These are phyloP conservation scores for Vespertilio murinus DNA, from an alignment of 2,797 vertebrate species.

Conservation along the genomic window DNA sequence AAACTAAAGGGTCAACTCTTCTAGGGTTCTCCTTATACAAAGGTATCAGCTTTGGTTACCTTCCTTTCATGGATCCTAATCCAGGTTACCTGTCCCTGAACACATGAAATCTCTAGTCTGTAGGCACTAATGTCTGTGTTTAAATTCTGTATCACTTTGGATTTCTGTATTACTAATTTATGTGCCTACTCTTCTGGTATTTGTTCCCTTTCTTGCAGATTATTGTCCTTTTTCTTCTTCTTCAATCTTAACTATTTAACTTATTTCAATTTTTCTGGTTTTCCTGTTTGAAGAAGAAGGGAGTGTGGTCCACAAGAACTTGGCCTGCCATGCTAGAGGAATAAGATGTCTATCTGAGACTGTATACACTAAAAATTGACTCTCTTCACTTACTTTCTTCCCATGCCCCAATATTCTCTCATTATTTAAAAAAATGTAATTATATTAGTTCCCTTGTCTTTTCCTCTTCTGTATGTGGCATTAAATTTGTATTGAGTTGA, in stretches of 20 bases:
- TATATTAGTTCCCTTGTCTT: not conserved
- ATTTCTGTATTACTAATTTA: not conserved
- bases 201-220: not conserved
- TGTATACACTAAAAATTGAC: not conserved
- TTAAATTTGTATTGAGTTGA: not conserved
- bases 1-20: not conserved
- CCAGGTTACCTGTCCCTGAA: not conserved
- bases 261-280: not conserved
- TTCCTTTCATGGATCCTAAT: not conserved
- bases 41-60: not conserved
- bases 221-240: not conserved
- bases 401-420: accelerated
- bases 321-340: not conserved
- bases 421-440: not conserved
- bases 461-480: not conserved
- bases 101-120: not conserved
- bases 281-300: not conserved
- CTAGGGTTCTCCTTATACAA: not conserved
- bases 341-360: not conserved
- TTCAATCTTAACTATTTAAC: not conserved
- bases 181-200: not conserved
- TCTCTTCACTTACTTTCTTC: not conserved
- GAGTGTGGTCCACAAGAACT: not conserved
- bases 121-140: not conserved
- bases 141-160: not conserved